Percentiles rank a stretch among this genome's conserved stretches.
Conservation (phyloP, 2,797 vertebrate genomes). For the Chanos chanos region DNA sequence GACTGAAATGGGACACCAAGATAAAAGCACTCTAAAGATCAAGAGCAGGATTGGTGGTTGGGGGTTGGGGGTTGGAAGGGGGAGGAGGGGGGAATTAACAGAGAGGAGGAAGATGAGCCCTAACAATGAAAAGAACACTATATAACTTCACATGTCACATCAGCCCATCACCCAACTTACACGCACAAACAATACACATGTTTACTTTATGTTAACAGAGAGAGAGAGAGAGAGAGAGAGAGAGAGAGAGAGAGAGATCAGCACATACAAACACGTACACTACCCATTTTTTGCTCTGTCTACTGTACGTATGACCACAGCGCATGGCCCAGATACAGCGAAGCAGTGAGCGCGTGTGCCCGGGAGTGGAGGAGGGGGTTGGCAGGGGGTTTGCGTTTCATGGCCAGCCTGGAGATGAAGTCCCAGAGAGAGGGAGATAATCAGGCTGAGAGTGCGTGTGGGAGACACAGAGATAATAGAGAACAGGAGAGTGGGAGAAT, state of each 20-base stretch:
- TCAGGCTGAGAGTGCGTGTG: constrained; percentile 63
- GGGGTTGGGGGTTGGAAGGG: too few species aligned
- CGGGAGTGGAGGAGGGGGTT: constrained; percentile 40
- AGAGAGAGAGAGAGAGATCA: too few species aligned
- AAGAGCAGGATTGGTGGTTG: constrained; percentile 55
- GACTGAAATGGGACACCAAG: constrained; percentile 54
- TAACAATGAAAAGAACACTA: constrained; percentile 48
- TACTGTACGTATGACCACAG: constrained; percentile 12
- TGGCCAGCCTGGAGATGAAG: constrained; percentile 60
- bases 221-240: too few species aligned
- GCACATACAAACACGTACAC: too few species aligned
- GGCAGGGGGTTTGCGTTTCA: constrained; percentile 63
- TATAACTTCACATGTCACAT: not conserved
- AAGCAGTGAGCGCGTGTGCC: constrained; percentile 26
- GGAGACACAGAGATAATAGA: constrained; percentile 45
- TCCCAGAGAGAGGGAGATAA: constrained; percentile 66
- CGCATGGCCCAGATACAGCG: constrained; percentile 2
- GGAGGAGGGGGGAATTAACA: constrained; percentile 46
- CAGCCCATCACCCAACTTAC: too few species aligned
- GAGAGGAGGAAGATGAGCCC: constrained; percentile 50
- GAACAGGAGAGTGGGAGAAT: constrained; percentile 34
- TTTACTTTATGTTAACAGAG: not conserved
- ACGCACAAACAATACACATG: not conserved
- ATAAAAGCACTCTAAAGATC: constrained; percentile 60
- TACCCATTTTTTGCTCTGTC: too few species aligned